These are phyloP conservation scores for Aplocera efformata DNA, from an alignment of 2,888 invertebrate species.

Conservation along the genomic window DNA sequence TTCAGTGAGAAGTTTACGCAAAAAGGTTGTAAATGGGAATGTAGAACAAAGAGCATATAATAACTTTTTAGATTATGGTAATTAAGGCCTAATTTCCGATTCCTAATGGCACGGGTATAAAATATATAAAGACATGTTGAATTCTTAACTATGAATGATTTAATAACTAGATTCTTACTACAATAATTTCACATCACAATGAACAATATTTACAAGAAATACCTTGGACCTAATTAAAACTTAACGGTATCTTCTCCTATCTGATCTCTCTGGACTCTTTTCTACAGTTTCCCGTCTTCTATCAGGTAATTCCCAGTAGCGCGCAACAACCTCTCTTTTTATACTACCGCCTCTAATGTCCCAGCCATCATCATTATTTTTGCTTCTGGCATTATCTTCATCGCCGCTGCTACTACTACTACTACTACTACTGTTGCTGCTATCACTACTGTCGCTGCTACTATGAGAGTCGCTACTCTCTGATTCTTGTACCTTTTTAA, in stretches of 20 bases:
- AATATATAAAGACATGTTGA: too few species aligned
- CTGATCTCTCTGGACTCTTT: slow-evolving; percentile 16
- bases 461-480: slow-evolving; percentile 18
- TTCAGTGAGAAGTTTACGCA: too few species aligned
- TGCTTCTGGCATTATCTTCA: slow-evolving; percentile 5
- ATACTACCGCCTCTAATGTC: slow-evolving; percentile 38
- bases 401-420: slow-evolving; percentile 14
- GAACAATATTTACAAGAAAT: slow-evolving; percentile 14
- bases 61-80: too few species aligned
- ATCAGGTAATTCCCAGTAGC: slow-evolving; percentile 41
- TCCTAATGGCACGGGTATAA: too few species aligned
- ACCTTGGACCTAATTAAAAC: not conserved
- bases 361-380: slow-evolving; percentile 35
- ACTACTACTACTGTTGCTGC: slow-evolving; percentile 19
- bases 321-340: slow-evolving; percentile 27
- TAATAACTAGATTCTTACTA: slow-evolving; percentile 5
- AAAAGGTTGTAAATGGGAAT: too few species aligned
- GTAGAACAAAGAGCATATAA: too few species aligned
- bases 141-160: not conserved
- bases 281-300: slow-evolving; percentile 26
- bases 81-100: too few species aligned
- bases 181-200: slow-evolving; percentile 19
- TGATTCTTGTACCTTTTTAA: slow-evolving; percentile 12
- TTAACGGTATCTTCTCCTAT: slow-evolving; percentile 21
- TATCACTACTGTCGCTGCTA: slow-evolving; percentile 19